phyloP scores from a whole-genome alignment of 2,797 vertebrate genomes.

The Forpus xanthops region DNA sequence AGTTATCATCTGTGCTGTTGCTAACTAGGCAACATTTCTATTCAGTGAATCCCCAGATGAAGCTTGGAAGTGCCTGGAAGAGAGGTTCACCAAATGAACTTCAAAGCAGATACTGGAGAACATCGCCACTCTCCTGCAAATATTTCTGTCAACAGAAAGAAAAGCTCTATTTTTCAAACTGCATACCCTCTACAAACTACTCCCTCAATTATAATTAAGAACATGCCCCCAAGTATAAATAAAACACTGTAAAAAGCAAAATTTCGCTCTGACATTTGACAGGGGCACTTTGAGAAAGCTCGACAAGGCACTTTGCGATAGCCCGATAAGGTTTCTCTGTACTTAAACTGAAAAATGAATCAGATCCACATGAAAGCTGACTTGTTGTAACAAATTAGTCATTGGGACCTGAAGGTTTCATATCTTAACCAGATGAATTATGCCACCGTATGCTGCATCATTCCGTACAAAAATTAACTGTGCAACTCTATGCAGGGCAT shows the following conservation, averaged over 20 bases:
- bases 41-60: not conserved
- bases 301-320: not conserved
- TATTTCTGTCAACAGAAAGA: slow-evolving; percentile 24
- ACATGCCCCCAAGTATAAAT: slow-evolving; percentile 15
- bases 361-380: not conserved
- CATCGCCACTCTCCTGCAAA: not conserved
- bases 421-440: not conserved
- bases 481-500: not conserved
- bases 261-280: slow-evolving; percentile 17
- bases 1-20: not conserved
- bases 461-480: not conserved
- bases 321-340: not conserved
- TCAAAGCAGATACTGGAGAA: not conserved
- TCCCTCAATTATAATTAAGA: slow-evolving; percentile 29
- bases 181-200: slow-evolving; percentile 3
- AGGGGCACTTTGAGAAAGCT: not conserved
- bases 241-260: not conserved
- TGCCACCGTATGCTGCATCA: rapidly evolving
- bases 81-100: not conserved
- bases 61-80: not conserved
- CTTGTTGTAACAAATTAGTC: not conserved
- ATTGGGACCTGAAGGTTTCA: not conserved
- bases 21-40: not conserved
- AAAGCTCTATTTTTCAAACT: slow-evolving; percentile 6
- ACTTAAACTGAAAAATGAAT: slow-evolving; percentile 11